phyloP scores from a whole-genome alignment of 2,113 vertebrate genomes.

The Haemorhous mexicanus region DNA sequence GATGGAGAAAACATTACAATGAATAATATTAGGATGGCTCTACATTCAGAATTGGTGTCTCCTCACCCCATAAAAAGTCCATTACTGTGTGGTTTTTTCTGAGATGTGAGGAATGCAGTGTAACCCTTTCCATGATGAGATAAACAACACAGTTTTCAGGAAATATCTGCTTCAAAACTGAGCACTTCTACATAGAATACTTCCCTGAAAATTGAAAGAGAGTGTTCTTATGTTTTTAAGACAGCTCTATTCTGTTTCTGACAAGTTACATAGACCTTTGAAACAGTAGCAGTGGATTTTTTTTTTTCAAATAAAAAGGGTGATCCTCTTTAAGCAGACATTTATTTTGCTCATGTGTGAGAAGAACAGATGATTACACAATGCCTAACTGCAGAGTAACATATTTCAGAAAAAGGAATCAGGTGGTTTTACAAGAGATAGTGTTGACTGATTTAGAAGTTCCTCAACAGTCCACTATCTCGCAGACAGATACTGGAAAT shows the following conservation, averaged over 20 bases:
- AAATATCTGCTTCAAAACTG: neutral
- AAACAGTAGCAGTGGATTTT: neutral
- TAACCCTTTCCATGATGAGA: neutral
- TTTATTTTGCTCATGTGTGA: neutral
- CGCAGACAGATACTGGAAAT: neutral
- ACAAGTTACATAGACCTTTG: neutral
- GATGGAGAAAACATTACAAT: slow-evolving; percentile 1
- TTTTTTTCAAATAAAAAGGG: neutral
- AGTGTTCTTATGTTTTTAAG: neutral
- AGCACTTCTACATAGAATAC: neutral
- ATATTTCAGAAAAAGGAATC: neutral
- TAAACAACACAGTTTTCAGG: neutral
- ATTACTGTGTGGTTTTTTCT: neutral
- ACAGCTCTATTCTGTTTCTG: neutral
- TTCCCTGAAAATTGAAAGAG: neutral
- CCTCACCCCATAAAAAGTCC: neutral
- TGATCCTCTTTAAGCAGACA: neutral
- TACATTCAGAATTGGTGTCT: neutral
- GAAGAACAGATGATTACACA: neutral
- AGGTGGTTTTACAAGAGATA: neutral
- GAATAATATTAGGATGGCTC: neutral
- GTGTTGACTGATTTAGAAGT: neutral
- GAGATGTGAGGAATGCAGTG: neutral
- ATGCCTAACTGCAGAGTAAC: neutral
- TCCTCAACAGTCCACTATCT: neutral